phyloP scores from a whole-genome alignment of 2,888 invertebrate genomes.

The Morinoia aosen region DNA sequence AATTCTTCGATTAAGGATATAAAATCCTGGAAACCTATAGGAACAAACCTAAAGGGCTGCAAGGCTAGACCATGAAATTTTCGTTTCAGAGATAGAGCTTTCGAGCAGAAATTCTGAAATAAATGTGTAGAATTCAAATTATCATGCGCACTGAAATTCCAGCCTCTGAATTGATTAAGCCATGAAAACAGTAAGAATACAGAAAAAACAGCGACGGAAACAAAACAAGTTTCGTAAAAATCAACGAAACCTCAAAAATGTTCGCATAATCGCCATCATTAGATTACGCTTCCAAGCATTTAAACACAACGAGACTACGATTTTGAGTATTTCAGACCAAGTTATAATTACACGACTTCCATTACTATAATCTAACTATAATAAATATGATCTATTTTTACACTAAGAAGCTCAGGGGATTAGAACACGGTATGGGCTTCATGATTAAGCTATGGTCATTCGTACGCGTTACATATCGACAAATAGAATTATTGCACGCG shows the following conservation, averaged over 20 bases:
- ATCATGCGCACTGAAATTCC: background rate
- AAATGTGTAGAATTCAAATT: background rate
- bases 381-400: slow-evolving; percentile 12
- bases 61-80: background rate
- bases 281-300: background rate
- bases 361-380: background rate
- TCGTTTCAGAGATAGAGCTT: background rate
- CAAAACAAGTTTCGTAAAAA: background rate
- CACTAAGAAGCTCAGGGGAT: background rate
- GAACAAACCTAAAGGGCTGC: background rate
- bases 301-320: background rate
- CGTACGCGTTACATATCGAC: background rate
- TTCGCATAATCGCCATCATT: background rate
- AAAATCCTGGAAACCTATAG: background rate
- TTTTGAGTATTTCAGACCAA: background rate
- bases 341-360: background rate
- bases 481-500: background rate
- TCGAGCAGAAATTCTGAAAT: background rate
- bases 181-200: background rate
- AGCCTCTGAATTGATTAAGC: background rate
- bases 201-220: background rate
- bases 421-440: background rate
- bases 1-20: background rate
- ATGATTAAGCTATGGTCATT: background rate
- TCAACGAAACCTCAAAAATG: background rate